Evolutionary conservation across 2,888 invertebrate species (phyloP).

Genomic region (Catonia carolina): DNA sequence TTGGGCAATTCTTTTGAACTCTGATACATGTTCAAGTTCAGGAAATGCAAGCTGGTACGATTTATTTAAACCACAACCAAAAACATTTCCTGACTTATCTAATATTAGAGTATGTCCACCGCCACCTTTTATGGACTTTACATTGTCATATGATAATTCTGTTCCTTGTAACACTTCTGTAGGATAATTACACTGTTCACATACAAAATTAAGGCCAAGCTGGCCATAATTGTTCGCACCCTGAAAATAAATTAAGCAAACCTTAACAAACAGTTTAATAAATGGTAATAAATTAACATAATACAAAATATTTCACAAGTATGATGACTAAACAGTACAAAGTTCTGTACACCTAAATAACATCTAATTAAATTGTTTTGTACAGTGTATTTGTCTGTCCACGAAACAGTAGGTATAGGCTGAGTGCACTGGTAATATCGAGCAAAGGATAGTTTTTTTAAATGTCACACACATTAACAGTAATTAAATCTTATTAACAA

Average conservation of each 20-base stretch:
- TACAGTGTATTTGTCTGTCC: too few species aligned
- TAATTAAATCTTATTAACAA: too few species aligned
- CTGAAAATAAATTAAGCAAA: slow-evolving; percentile 48
- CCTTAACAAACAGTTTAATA: too few species aligned
- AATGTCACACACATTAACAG: too few species aligned
- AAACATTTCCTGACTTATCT: slow-evolving; percentile 59
- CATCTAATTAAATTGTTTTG: too few species aligned
- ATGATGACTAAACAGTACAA: too few species aligned
- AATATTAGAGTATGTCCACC: slow-evolving; percentile 70
- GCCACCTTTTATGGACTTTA: slow-evolving; percentile 63
- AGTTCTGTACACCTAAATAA: too few species aligned
- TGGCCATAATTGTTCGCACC: slow-evolving; percentile 82
- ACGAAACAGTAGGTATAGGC: too few species aligned
- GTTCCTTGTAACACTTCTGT: slow-evolving; percentile 42
- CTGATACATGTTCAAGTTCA: slow-evolving; percentile 25
- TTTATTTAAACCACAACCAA: slow-evolving; percentile 71
- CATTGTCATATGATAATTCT: slow-evolving; percentile 43
- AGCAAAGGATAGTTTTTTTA: too few species aligned
- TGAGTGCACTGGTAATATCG: too few species aligned
- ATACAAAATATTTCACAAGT: too few species aligned
- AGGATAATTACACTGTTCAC: slow-evolving; percentile 58
- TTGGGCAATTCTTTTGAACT: background rate
- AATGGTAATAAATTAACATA: too few species aligned
- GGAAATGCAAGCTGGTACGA: slow-evolving; percentile 55
- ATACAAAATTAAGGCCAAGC: slow-evolving; percentile 59